Conservation (phyloP, 2,888 invertebrate genomes). For the Erpobdella octoculata region DNA sequence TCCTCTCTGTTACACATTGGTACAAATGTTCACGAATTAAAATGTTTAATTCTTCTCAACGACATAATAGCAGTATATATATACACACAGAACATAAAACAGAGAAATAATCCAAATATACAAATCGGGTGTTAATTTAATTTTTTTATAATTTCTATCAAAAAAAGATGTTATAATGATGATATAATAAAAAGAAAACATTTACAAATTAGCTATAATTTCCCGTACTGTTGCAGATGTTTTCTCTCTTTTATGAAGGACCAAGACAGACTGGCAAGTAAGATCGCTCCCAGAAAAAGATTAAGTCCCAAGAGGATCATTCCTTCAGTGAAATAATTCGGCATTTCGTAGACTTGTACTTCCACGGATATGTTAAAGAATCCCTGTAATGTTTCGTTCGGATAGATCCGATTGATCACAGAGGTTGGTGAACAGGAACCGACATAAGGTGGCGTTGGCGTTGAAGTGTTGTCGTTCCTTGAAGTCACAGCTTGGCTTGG, state of each 20-base stretch:
- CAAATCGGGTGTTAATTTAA: not conserved
- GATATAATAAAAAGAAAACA: not conserved
- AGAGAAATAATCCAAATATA: not conserved
- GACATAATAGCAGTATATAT: too few relatives aligned
- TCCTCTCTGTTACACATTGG: too few relatives aligned
- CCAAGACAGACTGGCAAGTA: not conserved
- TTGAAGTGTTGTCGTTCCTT: not conserved
- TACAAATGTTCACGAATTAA: too few relatives aligned
- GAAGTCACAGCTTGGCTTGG: not conserved
- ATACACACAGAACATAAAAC: too few relatives aligned
- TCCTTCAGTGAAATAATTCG: constrained; percentile 40
- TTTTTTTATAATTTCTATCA: not conserved
- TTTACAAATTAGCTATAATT: not conserved
- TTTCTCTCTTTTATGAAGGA: not conserved
- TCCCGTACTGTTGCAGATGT: not conserved
- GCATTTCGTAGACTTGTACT: constrained; percentile 40
- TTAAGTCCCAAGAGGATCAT: constrained; percentile 42
- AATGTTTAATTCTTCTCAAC: too few relatives aligned
- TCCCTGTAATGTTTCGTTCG: not conserved
- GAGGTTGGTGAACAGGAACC: not conserved
- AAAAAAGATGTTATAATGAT: not conserved
- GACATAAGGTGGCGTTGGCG: too few relatives aligned
- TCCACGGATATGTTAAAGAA: not conserved
- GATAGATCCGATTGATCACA: not conserved
- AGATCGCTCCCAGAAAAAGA: constrained; percentile 32